A percentile compares a stretch with the other conserved stretches of the same genome.
Evolutionary conservation across 2,113 vertebrate species (phyloP).

Genomic region (Connochaetes taurinus): DNA sequence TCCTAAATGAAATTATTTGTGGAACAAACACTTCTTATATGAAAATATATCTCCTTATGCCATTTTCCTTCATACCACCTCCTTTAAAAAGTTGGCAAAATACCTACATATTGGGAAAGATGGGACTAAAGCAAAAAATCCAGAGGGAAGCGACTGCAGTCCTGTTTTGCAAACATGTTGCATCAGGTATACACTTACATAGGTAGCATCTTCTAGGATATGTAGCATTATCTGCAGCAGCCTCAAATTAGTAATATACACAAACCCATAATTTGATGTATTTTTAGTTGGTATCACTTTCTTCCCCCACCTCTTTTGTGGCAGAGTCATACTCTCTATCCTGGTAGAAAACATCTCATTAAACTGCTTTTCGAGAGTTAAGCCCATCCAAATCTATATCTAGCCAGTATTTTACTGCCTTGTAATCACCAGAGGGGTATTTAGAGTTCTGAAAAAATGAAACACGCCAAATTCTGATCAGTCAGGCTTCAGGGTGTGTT

Average conservation of each 20-base stretch:
- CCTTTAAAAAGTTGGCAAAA: neutral
- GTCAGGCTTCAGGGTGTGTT: neutral
- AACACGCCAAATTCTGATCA: neutral
- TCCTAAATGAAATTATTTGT: neutral
- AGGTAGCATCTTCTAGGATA: neutral
- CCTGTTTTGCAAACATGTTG: neutral
- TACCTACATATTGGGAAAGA: neutral
- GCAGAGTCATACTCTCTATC: neutral
- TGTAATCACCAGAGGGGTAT: neutral
- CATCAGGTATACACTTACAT: neutral
- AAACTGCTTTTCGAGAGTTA: conserved; percentile 34
- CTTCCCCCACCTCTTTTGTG: neutral
- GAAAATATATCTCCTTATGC: neutral
- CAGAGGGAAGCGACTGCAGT: neutral
- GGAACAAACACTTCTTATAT: neutral
- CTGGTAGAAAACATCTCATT: conserved; percentile 34
- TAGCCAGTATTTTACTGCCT: neutral
- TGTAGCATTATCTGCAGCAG: neutral
- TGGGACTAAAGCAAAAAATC: neutral
- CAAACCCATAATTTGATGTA: neutral
- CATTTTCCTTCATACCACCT: neutral
- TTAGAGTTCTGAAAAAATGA: neutral
- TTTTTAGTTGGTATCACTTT: conserved; percentile 30
- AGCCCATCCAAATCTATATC: neutral
- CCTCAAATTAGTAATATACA: neutral